These are phyloP conservation scores for Centroberyx gerrardi DNA, from an alignment of 2,797 vertebrate species.

Conservation along the genomic window DNA sequence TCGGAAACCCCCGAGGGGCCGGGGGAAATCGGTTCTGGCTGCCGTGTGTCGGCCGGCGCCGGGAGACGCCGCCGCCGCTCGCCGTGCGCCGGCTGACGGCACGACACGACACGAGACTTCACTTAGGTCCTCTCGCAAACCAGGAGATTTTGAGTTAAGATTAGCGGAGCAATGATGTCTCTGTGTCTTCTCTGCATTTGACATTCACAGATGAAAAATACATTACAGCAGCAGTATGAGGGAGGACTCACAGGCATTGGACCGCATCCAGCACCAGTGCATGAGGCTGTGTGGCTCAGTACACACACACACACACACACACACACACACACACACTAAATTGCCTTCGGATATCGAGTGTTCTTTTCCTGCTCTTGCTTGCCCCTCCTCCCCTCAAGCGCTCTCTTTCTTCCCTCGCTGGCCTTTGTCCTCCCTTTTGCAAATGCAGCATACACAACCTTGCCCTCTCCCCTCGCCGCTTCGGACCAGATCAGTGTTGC, in stretches of 20 bases:
- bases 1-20: not conserved
- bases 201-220: not conserved
- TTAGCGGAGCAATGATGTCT: not conserved
- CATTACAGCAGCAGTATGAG: not conserved
- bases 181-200: not conserved
- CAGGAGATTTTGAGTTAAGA: not conserved
- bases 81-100: not conserved
- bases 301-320: conserved; percentile 1
- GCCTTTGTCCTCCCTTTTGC: conserved; percentile 60
- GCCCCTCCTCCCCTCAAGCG: conserved; percentile 16
- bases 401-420: conserved; percentile 30
- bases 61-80: not conserved
- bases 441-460: conserved; percentile 43
- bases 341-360: conserved; percentile 16
- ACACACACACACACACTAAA: conserved; percentile 15
- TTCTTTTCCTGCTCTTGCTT: conserved; percentile 51
- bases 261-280: not conserved
- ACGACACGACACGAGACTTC: not conserved
- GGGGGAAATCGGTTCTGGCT: not conserved
- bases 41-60: not conserved
- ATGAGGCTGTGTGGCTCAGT: not conserved
- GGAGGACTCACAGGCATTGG: not conserved
- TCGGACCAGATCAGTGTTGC: conserved; percentile 72
- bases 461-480: conserved; percentile 43
- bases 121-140: not conserved